Percentiles rank a stretch among this genome's conserved stretches.
phyloP scores from a whole-genome alignment of 2,797 vertebrate species.

The Bovichtus variegatus region DNA sequence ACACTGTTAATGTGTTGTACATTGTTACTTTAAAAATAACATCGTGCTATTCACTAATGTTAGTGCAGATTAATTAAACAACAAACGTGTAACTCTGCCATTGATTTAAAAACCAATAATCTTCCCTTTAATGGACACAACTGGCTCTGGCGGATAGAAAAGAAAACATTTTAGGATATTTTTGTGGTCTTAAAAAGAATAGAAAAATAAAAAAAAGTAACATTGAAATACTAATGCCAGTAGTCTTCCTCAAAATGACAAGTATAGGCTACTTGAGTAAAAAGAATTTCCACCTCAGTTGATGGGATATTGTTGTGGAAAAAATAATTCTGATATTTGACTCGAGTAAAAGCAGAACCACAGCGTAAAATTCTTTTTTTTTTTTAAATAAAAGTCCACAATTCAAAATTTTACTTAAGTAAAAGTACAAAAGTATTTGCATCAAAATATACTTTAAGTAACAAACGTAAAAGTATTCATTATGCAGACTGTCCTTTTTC shows the following conservation, averaged over 20 bases:
- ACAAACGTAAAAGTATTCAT: no score
- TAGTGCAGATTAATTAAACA: not conserved
- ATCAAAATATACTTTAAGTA: no score
- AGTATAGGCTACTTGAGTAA: no score
- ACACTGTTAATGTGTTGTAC: not conserved
- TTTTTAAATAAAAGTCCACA: no score
- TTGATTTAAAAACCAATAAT: not conserved
- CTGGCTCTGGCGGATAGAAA: not conserved
- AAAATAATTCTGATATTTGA: no score
- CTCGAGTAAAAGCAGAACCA: no score
- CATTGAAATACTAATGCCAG: not conserved
- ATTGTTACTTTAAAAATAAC: not conserved
- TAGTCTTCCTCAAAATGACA: not conserved
- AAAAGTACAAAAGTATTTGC: no score
- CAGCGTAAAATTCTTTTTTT: no score
- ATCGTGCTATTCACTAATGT: not conserved
- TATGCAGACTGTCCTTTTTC: no score
- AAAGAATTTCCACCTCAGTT: not conserved
- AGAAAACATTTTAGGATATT: not conserved
- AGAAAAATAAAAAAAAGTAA: not conserved
- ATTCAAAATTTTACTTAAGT: no score
- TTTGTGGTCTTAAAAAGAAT: not conserved
- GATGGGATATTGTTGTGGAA: not conserved
- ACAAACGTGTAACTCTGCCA: not conserved
- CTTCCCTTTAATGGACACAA: not conserved